A percentile compares a stretch with the other conserved stretches of the same genome.
These are phyloP conservation scores for Crioceris asparagi DNA, from an alignment of 2,888 invertebrate genomes.

Conservation along the genomic window DNA sequence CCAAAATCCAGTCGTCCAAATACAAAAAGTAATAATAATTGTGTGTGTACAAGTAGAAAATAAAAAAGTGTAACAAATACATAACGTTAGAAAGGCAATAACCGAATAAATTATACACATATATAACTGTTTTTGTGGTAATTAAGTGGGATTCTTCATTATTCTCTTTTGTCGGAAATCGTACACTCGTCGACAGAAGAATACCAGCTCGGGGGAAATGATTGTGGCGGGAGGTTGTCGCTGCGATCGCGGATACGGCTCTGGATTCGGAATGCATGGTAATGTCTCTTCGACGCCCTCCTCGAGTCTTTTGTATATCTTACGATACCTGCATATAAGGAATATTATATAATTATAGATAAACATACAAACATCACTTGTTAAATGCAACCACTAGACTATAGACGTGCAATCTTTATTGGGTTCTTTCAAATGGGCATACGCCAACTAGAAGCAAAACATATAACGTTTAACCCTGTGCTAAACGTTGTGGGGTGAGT, in stretches of 20 bases:
- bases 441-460: too few species aligned
- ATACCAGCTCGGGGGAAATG: conserved; percentile 73
- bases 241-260: conserved; percentile 45
- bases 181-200: conserved; percentile 90
- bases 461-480: too few species aligned
- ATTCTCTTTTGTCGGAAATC: conserved; percentile 84
- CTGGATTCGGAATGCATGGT: conserved; percentile 64
- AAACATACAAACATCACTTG: too few species aligned
- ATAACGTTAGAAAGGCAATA: conserved; percentile 11
- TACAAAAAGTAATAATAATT: too few species aligned
- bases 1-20: too few species aligned
- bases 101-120: conserved; percentile 14
- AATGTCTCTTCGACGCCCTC: conserved; percentile 60
- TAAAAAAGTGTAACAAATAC: conserved; percentile 6
- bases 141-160: conserved; percentile 39
- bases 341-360: too few species aligned
- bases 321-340: conserved; percentile 79
- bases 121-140: conserved; percentile 11
- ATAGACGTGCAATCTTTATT: too few species aligned
- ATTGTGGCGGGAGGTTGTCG: conserved; percentile 53
- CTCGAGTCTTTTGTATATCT: conserved; percentile 65
- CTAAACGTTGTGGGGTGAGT: too few species aligned
- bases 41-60: too few species aligned
- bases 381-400: too few species aligned
- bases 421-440: too few species aligned